Conservation (phyloP, 2,888 invertebrate species). For the Archaeoteleia sp. region DNA sequence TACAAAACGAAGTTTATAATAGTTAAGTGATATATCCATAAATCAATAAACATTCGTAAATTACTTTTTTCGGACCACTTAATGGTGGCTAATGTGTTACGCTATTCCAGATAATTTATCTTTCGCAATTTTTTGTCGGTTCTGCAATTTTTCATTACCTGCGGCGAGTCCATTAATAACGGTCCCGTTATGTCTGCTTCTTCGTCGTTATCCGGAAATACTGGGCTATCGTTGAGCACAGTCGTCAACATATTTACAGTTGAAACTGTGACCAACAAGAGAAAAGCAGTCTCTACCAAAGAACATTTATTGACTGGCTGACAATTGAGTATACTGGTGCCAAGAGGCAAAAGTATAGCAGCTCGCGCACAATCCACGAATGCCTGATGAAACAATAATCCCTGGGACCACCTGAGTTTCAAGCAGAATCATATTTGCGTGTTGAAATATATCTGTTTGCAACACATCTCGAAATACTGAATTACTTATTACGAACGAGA, state of each 20-base stretch:
- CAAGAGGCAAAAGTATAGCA: conserved; percentile 86
- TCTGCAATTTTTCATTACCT: conserved; percentile 74
- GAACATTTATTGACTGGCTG: conserved; percentile 91
- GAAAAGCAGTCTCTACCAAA: conserved; percentile 90
- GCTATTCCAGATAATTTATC: background rate
- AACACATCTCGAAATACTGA: conserved; percentile 1
- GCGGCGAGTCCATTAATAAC: conserved; percentile 88
- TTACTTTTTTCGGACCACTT: background rate
- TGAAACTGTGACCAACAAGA: conserved; percentile 90
- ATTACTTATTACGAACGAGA: background rate
- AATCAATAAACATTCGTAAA: no score
- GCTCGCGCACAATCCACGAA: conserved; percentile 89
- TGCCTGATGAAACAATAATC: conserved; percentile 89
- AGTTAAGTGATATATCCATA: no score
- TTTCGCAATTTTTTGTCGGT: conserved; percentile 1
- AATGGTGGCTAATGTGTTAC: background rate
- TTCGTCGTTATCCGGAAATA: conserved; percentile 87
- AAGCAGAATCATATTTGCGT: conserved; percentile 8
- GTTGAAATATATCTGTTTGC: background rate
- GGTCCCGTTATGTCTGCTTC: conserved; percentile 83
- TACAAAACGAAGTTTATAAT: no score
- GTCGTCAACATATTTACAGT: conserved; percentile 94
- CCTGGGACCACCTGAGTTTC: conserved; percentile 85
- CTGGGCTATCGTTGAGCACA: conserved; percentile 89
- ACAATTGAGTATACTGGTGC: conserved; percentile 86